Percentiles rank a stretch among this genome's conserved stretches.
These are phyloP conservation scores for Phymorhynchus buccinoides DNA, from an alignment of 1,140 invertebrate species.

Conservation along the genomic window DNA sequence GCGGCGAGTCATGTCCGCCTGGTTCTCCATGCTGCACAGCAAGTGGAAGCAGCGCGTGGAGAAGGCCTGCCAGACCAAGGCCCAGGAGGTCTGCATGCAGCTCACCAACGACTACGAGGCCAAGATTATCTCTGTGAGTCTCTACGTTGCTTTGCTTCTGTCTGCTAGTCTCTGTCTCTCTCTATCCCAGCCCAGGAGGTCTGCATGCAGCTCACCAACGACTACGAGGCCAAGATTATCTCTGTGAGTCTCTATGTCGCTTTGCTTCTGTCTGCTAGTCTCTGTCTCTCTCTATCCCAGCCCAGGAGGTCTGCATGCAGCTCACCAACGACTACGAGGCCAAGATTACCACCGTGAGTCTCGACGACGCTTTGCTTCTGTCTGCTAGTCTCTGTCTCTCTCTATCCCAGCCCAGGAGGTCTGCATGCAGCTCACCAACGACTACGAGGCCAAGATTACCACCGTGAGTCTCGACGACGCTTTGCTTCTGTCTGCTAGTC, in stretches of 20 bases:
- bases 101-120: constrained; percentile 71
- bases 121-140: constrained; percentile 64
- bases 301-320: constrained; percentile 70
- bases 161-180: too few relatives aligned
- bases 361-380: too few relatives aligned
- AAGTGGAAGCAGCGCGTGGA: constrained; percentile 67
- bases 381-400: too few relatives aligned
- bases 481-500: too few relatives aligned
- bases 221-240: constrained; percentile 69
- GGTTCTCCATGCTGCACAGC: constrained; percentile 65
- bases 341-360: constrained; percentile 64
- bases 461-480: constrained; percentile 62
- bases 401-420: constrained; percentile 73
- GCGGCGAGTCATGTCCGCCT: constrained; percentile 62
- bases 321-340: constrained; percentile 71
- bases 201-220: constrained; percentile 67
- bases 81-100: constrained; percentile 70
- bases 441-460: constrained; percentile 69
- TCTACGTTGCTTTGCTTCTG: too few relatives aligned
- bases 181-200: constrained; percentile 73
- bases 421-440: constrained; percentile 67
- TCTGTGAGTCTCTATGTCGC: constrained; percentile 56
- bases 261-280: too few relatives aligned
- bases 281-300: too few relatives aligned
- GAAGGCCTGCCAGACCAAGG: constrained; percentile 71